phyloP scores from a whole-genome alignment of 2,888 invertebrate species.

The Eilema depressum region DNA sequence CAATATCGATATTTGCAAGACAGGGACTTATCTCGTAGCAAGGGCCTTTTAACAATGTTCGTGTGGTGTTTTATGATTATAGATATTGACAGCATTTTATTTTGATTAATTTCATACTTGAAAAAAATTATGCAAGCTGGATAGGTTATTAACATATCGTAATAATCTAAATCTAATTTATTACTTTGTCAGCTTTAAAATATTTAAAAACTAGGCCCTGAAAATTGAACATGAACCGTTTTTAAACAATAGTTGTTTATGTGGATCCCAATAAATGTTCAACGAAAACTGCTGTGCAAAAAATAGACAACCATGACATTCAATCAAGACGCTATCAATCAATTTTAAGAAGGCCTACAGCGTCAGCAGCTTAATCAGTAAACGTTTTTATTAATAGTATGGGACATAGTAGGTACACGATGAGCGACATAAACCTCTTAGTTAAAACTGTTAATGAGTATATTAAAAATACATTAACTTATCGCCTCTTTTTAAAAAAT shows the following conservation, averaged over 20 bases:
- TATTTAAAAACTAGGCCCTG: neutral
- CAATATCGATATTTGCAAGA: too few species aligned
- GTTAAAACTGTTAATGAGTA: neutral
- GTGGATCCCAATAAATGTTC: neutral
- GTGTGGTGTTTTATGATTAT: neutral
- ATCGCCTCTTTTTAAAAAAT: neutral
- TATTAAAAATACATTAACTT: neutral
- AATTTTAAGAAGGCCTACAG: neutral
- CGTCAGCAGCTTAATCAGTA: neutral
- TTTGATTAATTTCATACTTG: neutral
- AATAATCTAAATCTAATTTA: neutral
- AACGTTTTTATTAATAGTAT: neutral
- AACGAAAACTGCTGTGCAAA: neutral
- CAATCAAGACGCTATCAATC: neutral
- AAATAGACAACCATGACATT: neutral
- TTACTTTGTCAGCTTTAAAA: neutral
- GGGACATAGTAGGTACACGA: neutral
- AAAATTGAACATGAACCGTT: neutral
- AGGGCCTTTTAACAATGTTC: neutral
- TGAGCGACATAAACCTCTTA: neutral
- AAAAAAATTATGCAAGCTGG: neutral
- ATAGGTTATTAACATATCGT: neutral
- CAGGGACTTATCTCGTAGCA: too few species aligned
- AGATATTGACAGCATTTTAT: neutral
- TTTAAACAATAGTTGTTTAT: too few species aligned